Evolutionary conservation across 2,113 vertebrate genomes (phyloP), one percentile per base, ranked within the genome.

Genomic region (Machaerirhynchus nigripectus): DNA sequence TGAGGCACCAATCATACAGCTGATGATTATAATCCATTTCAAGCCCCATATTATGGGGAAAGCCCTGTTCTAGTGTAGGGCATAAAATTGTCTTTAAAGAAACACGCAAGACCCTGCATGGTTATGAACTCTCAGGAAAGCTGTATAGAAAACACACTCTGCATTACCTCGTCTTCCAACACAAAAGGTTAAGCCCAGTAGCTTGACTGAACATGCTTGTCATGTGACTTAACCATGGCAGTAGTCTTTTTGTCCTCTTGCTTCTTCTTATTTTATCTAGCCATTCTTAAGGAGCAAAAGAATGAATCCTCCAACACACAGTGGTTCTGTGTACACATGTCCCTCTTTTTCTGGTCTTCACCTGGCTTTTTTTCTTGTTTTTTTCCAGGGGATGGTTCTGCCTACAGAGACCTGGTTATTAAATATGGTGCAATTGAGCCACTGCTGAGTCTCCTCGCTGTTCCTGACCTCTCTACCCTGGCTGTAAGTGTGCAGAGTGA

Each of bases 351-450:
- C 52, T 87, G 61, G 21, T 92, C 20, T 65, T 95, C 22, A 93
- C 26, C 18, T 84, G 60, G 7, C 13, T 81, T 5, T 49, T 59
- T 35, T 61, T 68, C 10, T 35, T 26, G 63, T 95, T 78, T 95
- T 61, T 37, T 37, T 55, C 4, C 70, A 99, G 99, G 99, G 94
- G 99, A 99, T 96, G 99, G 99, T 10, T 98, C 99, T 49, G 77
- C 91, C 88, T 98, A 98, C 95, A 98, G 99, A 95, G 99, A 99
- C 95, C 96, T 99, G 42, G 99, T 99, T 79, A 99, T 99, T 95
- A 98, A 99, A 71, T 98, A 98, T 16, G 99, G 99, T 79, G 99
- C 98, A 37, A 94, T 99, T 21, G 98, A 98, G 8, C 98, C 98
- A 0, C 97, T 99, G 23, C 92, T 99, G 61, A 96, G 97, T 35